Evolutionary conservation across 1,140 invertebrate species (phyloP).

Genomic region (Saccostrea cuccullata): DNA sequence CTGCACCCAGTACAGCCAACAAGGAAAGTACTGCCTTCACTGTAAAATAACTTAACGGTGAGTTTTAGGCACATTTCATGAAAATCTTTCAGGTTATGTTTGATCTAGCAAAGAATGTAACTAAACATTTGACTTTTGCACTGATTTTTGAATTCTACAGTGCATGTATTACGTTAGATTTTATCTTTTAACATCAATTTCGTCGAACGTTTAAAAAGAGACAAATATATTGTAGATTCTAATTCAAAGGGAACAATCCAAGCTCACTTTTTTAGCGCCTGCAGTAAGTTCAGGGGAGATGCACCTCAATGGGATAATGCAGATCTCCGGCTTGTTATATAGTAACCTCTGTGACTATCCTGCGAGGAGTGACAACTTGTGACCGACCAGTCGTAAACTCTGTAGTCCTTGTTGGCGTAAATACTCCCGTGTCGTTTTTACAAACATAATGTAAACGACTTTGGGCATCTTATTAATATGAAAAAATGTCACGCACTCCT

Average conservation of each 20-base stretch:
- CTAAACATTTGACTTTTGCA: too few relatives aligned
- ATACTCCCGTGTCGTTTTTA: background rate
- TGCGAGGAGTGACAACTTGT: background rate
- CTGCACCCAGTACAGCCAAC: background rate
- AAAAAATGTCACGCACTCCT: background rate
- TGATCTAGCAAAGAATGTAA: too few relatives aligned
- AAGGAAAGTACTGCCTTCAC: background rate
- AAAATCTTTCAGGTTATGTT: too few relatives aligned
- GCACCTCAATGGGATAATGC: background rate
- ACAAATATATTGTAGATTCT: too few relatives aligned
- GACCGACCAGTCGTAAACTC: background rate
- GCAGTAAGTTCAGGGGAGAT: background rate
- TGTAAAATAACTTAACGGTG: background rate
- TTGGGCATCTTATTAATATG: background rate
- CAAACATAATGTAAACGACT: background rate
- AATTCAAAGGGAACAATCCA: too few relatives aligned
- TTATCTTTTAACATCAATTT: too few relatives aligned
- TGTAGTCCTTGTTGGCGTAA: background rate
- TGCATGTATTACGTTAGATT: too few relatives aligned
- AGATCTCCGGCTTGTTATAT: background rate
- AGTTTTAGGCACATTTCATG: background rate
- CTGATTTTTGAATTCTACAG: too few relatives aligned
- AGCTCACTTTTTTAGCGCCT: background rate
- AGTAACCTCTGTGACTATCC: background rate
- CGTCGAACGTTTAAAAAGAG: too few relatives aligned